phyloP scores from a whole-genome alignment of 1,140 invertebrate genomes.

The Microplitis mediator region DNA sequence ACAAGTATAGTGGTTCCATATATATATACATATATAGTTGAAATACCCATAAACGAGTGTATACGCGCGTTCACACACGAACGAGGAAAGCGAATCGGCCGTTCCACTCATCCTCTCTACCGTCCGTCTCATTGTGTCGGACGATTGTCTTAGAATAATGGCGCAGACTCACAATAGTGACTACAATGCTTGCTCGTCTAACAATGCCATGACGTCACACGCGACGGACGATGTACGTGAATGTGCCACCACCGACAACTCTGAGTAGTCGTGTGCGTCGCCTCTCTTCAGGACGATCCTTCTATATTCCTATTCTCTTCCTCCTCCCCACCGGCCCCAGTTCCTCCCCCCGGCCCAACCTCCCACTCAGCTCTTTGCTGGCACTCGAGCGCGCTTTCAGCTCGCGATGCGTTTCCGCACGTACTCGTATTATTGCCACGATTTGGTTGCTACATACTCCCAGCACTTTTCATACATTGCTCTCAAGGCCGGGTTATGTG shows the following conservation, averaged over 20 bases:
- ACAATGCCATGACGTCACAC: slow-evolving; percentile 63
- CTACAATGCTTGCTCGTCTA: slow-evolving; percentile 65
- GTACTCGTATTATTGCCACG: too few relatives aligned
- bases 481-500: too few relatives aligned
- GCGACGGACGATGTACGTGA: slow-evolving; percentile 53
- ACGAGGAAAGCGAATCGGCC: slow-evolving; percentile 53
- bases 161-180: slow-evolving; percentile 64
- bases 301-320: slow-evolving; percentile 25
- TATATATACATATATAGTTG: not conserved
- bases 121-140: slow-evolving; percentile 63
- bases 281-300: slow-evolving; percentile 28
- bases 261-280: slow-evolving; percentile 48
- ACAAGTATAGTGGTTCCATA: not conserved
- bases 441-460: too few relatives aligned
- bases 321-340: slow-evolving; percentile 12
- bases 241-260: slow-evolving; percentile 52
- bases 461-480: too few relatives aligned
- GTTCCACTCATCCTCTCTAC: slow-evolving; percentile 56
- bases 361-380: not conserved
- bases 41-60: not conserved
- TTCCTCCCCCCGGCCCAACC: slow-evolving; percentile 6
- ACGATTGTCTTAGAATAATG: slow-evolving; percentile 66
- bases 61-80: slow-evolving; percentile 20
- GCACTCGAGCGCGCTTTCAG: too few relatives aligned
- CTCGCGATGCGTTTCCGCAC: too few relatives aligned